Base-by-base conservation (phyloP, 2,888 invertebrate genomes). In the Erannis defoliaria region DNA sequence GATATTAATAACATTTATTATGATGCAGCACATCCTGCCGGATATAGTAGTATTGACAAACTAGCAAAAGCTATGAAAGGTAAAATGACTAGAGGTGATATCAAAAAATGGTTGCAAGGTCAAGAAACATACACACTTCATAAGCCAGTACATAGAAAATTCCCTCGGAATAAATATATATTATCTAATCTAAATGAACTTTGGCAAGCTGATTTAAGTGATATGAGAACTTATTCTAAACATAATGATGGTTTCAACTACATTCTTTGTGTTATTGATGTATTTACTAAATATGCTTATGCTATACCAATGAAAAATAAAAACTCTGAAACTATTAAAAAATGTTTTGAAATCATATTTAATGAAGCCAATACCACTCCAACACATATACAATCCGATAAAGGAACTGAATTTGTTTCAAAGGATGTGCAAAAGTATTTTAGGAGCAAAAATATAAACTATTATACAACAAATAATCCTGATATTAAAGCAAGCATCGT, bases 401-500 rank as follows among this genome's bases (percentile, higher is more conserved):
- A 70, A 54, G 71, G 68, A 16, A 70, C 66, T 9, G 67, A 71
- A 53, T 73, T 71, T 57, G 62, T 69, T 51, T 66, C 73, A 19
- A 73, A 66, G 59, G 56, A 64, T 46, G 62, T 66, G 3, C 55
- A 61, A 10, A 40, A 5, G 19, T 70, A 62, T 51, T 64, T 71
- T 31, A 67, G 61, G 46, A 53, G 18, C 16, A 67, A 64, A 54
- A 62, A 33, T 23, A 21, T 54, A 0, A 54, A 54, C 66, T 38
- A 63, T 31, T 64, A 61, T 45, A 64, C 60, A 4, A 72, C 70
- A 9, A 74, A 74, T 33, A 71, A 71, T 43, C 69, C 72, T 12
- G 72, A 71, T 50, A 72, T 72, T 38, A 74, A 72, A 59, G 70
- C 68, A 5, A 71, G 74, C 23, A 62, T 71, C 46, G 72, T 72